phyloP scores from a whole-genome alignment of 1,140 invertebrate species.

The Leptopilina boulardi region DNA sequence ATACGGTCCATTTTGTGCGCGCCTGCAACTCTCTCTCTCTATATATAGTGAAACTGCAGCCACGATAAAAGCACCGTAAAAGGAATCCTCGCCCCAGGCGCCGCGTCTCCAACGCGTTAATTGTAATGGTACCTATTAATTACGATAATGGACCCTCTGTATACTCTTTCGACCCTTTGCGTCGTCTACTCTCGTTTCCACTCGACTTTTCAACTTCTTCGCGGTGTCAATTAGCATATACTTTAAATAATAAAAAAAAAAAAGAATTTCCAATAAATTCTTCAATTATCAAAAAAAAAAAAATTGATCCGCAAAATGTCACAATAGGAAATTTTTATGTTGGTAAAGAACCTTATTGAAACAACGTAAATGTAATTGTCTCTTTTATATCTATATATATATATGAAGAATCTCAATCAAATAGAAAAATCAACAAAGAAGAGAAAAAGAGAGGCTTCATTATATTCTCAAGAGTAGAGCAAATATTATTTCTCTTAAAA shows the following conservation, averaged over 20 bases:
- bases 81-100: constrained; percentile 55
- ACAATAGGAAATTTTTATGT: no score
- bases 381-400: no score
- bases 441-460: neutral
- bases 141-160: constrained; percentile 62
- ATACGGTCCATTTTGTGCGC: constrained; percentile 38
- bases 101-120: constrained; percentile 57
- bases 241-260: constrained; percentile 10
- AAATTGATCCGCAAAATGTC: no score
- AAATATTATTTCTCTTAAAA: no score
- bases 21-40: neutral
- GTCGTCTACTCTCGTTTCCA: constrained; percentile 40
- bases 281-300: no score
- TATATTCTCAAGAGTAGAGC: no score
- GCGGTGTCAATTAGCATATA: constrained; percentile 20
- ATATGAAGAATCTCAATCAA: neutral
- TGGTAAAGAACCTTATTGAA: neutral
- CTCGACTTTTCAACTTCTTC: constrained; percentile 36
- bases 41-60: constrained; percentile 45
- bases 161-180: constrained; percentile 35
- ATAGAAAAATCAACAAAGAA: neutral
- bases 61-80: constrained; percentile 61
- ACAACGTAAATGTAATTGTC: neutral
- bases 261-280: neutral
- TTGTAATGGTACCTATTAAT: constrained; percentile 65